Conservation (phyloP, 2,888 invertebrate species). For the Latheticus oryzae region DNA sequence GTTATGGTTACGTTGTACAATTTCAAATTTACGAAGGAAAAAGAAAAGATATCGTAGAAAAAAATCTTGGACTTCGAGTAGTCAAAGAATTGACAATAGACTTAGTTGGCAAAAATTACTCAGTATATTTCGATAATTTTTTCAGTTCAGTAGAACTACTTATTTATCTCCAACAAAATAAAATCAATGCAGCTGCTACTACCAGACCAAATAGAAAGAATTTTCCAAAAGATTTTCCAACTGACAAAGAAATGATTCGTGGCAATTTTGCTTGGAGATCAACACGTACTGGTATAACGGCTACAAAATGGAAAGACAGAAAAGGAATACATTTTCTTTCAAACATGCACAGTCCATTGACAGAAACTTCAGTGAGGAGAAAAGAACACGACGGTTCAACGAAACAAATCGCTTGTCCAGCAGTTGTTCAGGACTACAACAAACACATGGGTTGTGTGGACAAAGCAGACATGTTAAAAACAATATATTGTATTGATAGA, state of each 20-base stretch:
- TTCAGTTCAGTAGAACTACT: too few species aligned
- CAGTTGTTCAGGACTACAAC: slow-evolving; percentile 45
- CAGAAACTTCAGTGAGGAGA: background rate
- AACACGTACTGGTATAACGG: slow-evolving; percentile 35
- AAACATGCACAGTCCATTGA: slow-evolving; percentile 32
- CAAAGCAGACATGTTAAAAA: slow-evolving; percentile 53
- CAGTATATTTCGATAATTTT: slow-evolving; percentile 46
- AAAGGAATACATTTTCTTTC: slow-evolving; percentile 17
- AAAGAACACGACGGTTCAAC: background rate
- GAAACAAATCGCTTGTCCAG: slow-evolving; percentile 42
- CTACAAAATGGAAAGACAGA: slow-evolving; percentile 36
- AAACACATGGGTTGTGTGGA: slow-evolving; percentile 58
- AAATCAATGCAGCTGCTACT: slow-evolving; percentile 44
- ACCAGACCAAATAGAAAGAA: slow-evolving; percentile 41
- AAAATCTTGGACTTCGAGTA: slow-evolving; percentile 40
- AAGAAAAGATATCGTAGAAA: slow-evolving; percentile 36
- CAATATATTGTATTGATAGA: slow-evolving; percentile 52
- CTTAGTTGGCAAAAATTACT: slow-evolving; percentile 39
- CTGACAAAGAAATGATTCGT: slow-evolving; percentile 41
- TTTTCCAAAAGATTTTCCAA: slow-evolving; percentile 30
- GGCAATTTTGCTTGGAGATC: slow-evolving; percentile 43
- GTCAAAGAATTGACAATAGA: slow-evolving; percentile 38
- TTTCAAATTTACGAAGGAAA: slow-evolving; percentile 54
- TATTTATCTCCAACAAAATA: too few species aligned
- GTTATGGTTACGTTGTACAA: slow-evolving; percentile 44